Base-by-base conservation (phyloP, 2,797 vertebrate species). In the Hipposideros larvatus region DNA sequence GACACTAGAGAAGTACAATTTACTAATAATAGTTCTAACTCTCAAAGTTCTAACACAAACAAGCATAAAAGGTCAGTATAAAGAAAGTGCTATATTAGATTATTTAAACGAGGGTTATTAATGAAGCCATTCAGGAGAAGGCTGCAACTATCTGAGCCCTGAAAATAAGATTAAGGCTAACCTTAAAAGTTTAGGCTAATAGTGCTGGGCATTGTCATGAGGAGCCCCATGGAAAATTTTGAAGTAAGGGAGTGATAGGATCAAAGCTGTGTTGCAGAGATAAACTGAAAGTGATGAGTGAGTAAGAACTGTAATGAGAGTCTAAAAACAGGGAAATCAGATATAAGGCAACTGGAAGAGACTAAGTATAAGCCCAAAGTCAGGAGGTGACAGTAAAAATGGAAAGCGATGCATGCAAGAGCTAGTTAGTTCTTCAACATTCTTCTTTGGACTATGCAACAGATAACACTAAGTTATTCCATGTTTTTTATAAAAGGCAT, bases 261-360 rank as follows among this genome's bases (percentile, higher is more conserved):
- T 94, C 89, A 95, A 95, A 89, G 41, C 41, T 77, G 51, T 66
- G 31, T 19, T 89, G 11, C 31, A 93, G 21, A 94, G 82, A 89
- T 75, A 79, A 89, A 86, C 10, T 63, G n/a, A 87, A 94, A 89
- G 91, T 75, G 89, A 71, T 89, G 70, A 70, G 55, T 89, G 73
- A 87, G n/a, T 89, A 75, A 75, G 48, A 96, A 73, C 53, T 77
- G 11, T 87, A 95, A 65, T 51, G 13, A 78, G 63, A 96, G 55
- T 78, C 85, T 91, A 83, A 91, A 94, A 90, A 79, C 74, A 83
- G 79, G 48, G 84, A 74, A 66, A 95, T 71, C 77, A 97, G 84
- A 85, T 26, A 75, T 4, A 93, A 82, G 53, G 55, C 28, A 79
- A 77, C 10, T 46, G 26, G n/a, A 89, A 95, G 65, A 80, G 79